Percentiles rank a stretch among this genome's conserved stretches.
phyloP scores from a whole-genome alignment of 2,113 vertebrate genomes.

The Phaethon lepturus region DNA sequence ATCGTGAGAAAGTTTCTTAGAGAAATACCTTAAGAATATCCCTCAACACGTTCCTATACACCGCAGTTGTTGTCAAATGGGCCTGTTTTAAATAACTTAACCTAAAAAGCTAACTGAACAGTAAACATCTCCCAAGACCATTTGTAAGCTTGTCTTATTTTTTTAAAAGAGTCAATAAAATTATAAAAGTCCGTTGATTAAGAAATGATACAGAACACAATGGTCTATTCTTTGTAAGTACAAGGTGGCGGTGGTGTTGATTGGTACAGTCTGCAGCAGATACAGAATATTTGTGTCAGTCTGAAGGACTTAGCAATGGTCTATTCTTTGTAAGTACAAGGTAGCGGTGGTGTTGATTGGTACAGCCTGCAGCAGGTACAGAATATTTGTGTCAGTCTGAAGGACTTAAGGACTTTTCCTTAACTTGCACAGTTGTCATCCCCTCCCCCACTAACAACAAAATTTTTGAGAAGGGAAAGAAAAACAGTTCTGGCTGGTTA shows the following conservation, averaged over 20 bases:
- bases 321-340: neutral
- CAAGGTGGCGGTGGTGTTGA: neutral
- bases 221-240: rapidly evolving
- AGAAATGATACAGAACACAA: neutral
- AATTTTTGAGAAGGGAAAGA: neutral
- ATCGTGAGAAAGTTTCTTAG: neutral
- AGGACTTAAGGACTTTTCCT: too few species aligned
- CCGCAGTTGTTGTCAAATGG: neutral
- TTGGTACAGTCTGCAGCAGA: neutral
- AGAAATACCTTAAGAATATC: neutral
- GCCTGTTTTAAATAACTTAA: neutral
- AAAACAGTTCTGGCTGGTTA: neutral
- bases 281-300: neutral
- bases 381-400: neutral
- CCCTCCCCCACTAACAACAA: neutral
- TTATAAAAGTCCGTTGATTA: neutral
- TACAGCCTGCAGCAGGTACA: neutral
- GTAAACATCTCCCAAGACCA: neutral
- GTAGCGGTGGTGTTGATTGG: neutral
- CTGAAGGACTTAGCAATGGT: too few species aligned
- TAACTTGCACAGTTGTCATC: neutral
- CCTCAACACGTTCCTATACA: neutral
- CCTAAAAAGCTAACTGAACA: neutral
- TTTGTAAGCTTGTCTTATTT: neutral
- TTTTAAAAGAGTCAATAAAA: neutral